These are phyloP conservation scores for Ispidina lecontei DNA, from an alignment of 2,797 vertebrate genomes.

Conservation along the genomic window DNA sequence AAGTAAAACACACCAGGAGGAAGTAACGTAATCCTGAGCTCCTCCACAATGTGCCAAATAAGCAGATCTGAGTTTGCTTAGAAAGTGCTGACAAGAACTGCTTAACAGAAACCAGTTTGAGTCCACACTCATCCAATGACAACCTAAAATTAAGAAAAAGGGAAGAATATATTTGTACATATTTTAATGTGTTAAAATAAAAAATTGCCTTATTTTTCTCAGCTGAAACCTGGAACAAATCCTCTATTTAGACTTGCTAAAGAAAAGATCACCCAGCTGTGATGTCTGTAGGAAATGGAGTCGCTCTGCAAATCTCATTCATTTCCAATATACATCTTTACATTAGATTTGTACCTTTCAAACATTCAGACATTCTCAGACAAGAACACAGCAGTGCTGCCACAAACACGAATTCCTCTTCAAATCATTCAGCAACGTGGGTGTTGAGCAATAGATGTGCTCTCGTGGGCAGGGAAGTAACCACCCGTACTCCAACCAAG, in stretches of 20 bases:
- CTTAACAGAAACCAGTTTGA: neutral
- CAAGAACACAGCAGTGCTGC: neutral
- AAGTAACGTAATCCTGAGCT: neutral
- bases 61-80: conserved; percentile 5
- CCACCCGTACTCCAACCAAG: conserved; percentile 35
- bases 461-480: conserved; percentile 39
- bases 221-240: neutral
- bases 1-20: neutral
- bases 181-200: neutral
- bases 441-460: neutral
- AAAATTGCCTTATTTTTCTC: neutral
- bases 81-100: neutral
- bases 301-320: conserved; percentile 3
- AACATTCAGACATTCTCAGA: neutral
- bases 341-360: neutral
- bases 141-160: neutral
- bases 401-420: conserved; percentile 4
- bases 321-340: neutral
- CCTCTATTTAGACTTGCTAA: neutral
- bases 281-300: neutral
- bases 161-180: neutral
- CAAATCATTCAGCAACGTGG: neutral
- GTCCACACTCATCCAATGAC: neutral
- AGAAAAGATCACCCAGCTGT: neutral
- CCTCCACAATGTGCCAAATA: neutral